Evolutionary conservation across 2,888 invertebrate genomes (phyloP), one percentile per base, ranked within the genome.

Genomic region (Tinea semifulvella): DNA sequence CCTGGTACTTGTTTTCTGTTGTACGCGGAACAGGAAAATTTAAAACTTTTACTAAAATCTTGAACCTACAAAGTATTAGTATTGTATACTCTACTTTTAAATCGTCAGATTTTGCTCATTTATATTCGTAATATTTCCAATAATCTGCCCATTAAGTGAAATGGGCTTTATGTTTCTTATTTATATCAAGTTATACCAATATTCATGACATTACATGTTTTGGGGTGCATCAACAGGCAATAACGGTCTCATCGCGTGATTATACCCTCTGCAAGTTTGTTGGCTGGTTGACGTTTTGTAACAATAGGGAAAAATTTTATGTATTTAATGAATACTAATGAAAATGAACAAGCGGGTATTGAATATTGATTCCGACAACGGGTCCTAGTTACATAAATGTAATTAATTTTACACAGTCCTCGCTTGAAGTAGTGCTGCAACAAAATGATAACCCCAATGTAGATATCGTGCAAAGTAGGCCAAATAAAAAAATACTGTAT

Each of bases 331-430:
- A 31, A 31, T 27, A 46, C 42, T 26, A 47, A 50, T 48, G 38
- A 42, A 43, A 43, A 42, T 46, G 22, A 26, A 45, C 18, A 46
- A 35, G 46, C 40, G 44, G 16, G 22, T 48, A 26, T 44, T 47
- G 44, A 49, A 42, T 46, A 47, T 45, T 49, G 36, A 48, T 49
- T 44, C 31, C 42, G 27, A 11, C 27, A 42, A 20, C 42, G 38
- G 5, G 28, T 19, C 46, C 48, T 36, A 49, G 42, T 47, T 49
- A 48, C 49, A 45, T 49, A 48, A 50, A 48, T 42, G 14, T 27
- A 2, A 18, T 42, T 42, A 42, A 42, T 42, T 42, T 27, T 36
- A 18, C 35, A 35, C 3, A 17, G 36, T 36, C 18, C 36, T 36
- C 36, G 36, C n/a, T 18, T n/a, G 31, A 14, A 14, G 31, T 31